Conservation (phyloP, 1,140 invertebrate genomes). For the Branchinecta lynchi region DNA sequence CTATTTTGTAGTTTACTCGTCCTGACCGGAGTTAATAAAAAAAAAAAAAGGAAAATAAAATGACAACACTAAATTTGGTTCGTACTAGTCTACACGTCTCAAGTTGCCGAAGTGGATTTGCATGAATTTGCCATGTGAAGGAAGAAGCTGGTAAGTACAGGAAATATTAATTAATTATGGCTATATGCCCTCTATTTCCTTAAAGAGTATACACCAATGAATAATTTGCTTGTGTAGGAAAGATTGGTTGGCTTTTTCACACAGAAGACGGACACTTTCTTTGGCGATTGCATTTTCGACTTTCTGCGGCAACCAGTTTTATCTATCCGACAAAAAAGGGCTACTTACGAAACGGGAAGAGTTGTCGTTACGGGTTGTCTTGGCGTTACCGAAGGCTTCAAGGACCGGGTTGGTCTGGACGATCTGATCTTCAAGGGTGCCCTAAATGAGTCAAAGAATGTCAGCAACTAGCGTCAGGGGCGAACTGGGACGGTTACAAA, state of each 20-base stretch:
- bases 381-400: constrained; percentile 99
- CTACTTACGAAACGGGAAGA: constrained; percentile 94
- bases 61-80: too few species aligned
- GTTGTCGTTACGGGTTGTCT: constrained; percentile 99
- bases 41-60: too few species aligned
- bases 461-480: not conserved
- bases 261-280: too few species aligned
- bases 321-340: not conserved
- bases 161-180: not conserved
- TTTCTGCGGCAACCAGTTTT: too few species aligned
- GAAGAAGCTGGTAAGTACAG: constrained; percentile 13
- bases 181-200: too few species aligned
- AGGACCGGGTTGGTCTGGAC: constrained; percentile 98
- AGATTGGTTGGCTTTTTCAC: too few species aligned
- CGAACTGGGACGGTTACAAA: not conserved
- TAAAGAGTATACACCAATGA: too few species aligned
- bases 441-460: constrained; percentile 30
- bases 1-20: too few species aligned
- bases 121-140: constrained; percentile 93
- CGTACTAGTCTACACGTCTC: too few species aligned
- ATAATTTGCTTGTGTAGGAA: too few species aligned
- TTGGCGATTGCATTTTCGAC: too few species aligned
- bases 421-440: constrained; percentile 90
- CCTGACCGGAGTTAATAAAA: too few species aligned
- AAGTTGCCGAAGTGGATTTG: constrained; percentile 97